Percentiles rank a stretch among this genome's conserved stretches.
phyloP scores from a whole-genome alignment of 2,797 vertebrate species.

The Toxotes lorentzi region DNA sequence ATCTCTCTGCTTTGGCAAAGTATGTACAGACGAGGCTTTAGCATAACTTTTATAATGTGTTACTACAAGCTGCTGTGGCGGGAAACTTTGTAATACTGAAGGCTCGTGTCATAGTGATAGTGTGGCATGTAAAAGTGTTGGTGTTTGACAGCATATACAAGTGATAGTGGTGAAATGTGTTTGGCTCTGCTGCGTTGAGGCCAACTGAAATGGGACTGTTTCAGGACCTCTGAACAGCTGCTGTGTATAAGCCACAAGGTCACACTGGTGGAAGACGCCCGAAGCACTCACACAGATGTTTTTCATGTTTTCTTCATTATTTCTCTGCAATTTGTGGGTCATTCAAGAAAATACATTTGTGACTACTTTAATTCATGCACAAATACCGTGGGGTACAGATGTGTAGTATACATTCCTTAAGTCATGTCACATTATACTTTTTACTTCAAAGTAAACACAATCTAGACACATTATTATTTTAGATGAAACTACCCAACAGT shows the following conservation, averaged over 20 bases:
- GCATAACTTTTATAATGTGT: background rate
- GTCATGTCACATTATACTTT: background rate
- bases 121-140: background rate
- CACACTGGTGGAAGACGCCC: background rate
- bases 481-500: background rate
- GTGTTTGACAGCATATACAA: background rate
- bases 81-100: background rate
- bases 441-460: background rate
- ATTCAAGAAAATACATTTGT: background rate
- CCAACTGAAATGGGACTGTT: constrained; percentile 7
- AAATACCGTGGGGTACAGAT: background rate
- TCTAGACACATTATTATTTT: background rate
- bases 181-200: constrained; percentile 13
- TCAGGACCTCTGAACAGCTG: constrained; percentile 34
- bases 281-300: constrained; percentile 23
- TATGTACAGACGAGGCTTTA: background rate
- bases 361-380: background rate
- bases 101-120: background rate
- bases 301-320: constrained; percentile 21
- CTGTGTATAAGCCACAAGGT: constrained; percentile 17
- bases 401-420: background rate
- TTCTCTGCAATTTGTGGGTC: background rate
- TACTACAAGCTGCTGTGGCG: background rate
- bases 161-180: background rate
- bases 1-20: constrained; percentile 30